A percentile compares a stretch with the other conserved stretches of the same genome.
These are phyloP conservation scores for Zygothrica quintamaculata DNA, from an alignment of 2,888 invertebrate species.

Conservation along the genomic window DNA sequence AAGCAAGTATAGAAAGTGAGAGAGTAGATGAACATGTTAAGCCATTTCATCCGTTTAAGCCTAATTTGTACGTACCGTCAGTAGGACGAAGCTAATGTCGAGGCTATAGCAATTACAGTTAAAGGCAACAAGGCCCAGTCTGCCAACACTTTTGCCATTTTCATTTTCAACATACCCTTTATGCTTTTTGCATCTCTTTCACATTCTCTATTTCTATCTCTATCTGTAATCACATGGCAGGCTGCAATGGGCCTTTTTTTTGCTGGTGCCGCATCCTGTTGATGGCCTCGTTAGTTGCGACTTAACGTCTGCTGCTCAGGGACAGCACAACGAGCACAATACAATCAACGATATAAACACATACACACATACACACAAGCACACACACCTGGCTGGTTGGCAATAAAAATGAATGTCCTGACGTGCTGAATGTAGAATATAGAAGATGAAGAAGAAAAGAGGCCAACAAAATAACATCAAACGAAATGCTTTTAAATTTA, in stretches of 20 bases:
- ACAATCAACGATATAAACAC: slow-evolving; percentile 61
- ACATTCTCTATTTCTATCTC: slow-evolving; percentile 12
- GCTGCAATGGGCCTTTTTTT: slow-evolving; percentile 79
- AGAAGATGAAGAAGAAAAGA: slow-evolving; percentile 41
- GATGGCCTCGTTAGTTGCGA: slow-evolving; percentile 78
- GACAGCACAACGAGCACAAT: slow-evolving; percentile 54
- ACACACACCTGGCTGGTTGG: slow-evolving; percentile 35
- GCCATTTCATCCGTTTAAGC: slow-evolving; percentile 57
- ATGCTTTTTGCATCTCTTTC: slow-evolving; percentile 6
- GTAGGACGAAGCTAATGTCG: slow-evolving; percentile 13
- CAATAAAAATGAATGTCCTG: slow-evolving; percentile 73
- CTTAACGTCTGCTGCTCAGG: slow-evolving; percentile 58
- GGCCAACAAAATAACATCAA: slow-evolving; percentile 61
- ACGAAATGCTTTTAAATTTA: slow-evolving; percentile 49
- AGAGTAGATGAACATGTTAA: slow-evolving; percentile 2
- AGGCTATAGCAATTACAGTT: slow-evolving; percentile 72
- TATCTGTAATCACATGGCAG: slow-evolving; percentile 69
- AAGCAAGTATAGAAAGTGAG: background rate
- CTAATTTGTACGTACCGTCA: slow-evolving; percentile 60
- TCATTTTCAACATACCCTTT: background rate
- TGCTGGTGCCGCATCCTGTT: slow-evolving; percentile 70
- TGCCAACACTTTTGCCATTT: background rate
- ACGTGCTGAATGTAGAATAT: slow-evolving; percentile 34
- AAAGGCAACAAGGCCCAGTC: slow-evolving; percentile 52
- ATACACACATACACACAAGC: slow-evolving; percentile 16